Base-by-base conservation (phyloP, 1,140 invertebrate species). In the Arion vulgaris region DNA sequence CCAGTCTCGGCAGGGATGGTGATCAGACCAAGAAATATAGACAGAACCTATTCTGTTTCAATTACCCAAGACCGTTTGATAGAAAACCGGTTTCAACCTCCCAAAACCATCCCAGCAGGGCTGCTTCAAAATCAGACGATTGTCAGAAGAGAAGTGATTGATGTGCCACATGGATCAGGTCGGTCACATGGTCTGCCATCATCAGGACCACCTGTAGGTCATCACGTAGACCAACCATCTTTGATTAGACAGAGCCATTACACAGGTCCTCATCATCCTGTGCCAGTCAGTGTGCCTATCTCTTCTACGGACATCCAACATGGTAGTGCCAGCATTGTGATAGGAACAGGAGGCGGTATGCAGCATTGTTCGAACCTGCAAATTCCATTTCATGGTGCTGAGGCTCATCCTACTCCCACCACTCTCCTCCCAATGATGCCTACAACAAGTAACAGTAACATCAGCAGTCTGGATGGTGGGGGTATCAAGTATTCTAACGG, bases 391-490 rank as follows among this genome's bases (percentile, higher is more conserved):
- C 76, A 68, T 41, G 76, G 53, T 19, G 49, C 32, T 23, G 74
- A 80, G 34, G 36, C 78, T 32, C 62, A 39, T 28, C 66, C 78
- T 36, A n/a, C 68, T 17, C 78, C 68, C 13, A 80, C 78, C 11
- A 45, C 36, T 15, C 68, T 71, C n/a, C 66, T 80, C 13, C 78
- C 78, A 17, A n/a, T 80, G 62, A 80, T 80, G 78, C 62, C 62
- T 17, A 32, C 66, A 38, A 71, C n/a, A 62, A 49, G 26, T 9
- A 71, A 4, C 36, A 71, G 15, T 28, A 68, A 32, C 76, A 36
- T 1, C 26, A 68, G 28, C 53, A 68, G 32, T 36, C 39, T 0
- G 17, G 2, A 13, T 0, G 78, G 71, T 38, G 66, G 26, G 7
- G 36, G 32, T 71, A 32, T 26, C 17, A 80, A 71, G 26, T 49